Evolutionary conservation across 2,888 invertebrate species (phyloP), one percentile per base, ranked within the genome.

Genomic region (Gandaritis pyraliata): DNA sequence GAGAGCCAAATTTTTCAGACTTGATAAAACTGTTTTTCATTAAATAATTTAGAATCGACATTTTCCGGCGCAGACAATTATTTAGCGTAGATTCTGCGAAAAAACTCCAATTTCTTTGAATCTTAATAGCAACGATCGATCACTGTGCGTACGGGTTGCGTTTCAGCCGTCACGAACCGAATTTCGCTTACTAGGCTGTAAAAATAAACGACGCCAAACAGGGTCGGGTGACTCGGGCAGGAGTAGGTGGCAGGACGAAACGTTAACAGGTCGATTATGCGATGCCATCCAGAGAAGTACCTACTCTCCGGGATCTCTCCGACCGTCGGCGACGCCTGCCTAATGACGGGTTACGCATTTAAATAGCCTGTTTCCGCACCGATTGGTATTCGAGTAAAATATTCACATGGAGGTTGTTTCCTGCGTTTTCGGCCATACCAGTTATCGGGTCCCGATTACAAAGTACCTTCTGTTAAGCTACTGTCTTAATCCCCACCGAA

Each of bases 281-380:
- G 86, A 82, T 78, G 77, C 83, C 81, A 85, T 87, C 83, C 81
- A 81, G 79, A 76, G 78, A 77, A 82, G 59, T 45, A 64, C 48
- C 48, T 48, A 48, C 59, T 59, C 38, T 82, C 76, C 75, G 81
- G 75, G 58, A 63, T 75, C 76, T 45, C 77, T 78, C 47, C 78
- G 77, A 74, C 75, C 76, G 71, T 74, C 77, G 72, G 72, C 74
- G 68, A 77, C 74, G 78, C 80, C 77, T 76, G 75, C 83, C 85
- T 90, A 88, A 90, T 91, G 88, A 88, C 84, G 87, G 87, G 85
- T 83, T 85, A 82, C 89, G 88, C 86, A 91, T 90, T 90, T 87
- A 90, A 89, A 91, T 88, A 83, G 83, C 85, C 85, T 83, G 78
- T 77, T 86, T 85, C 78, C 77, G 74, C 73, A 80, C 77, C 81